phyloP scores from a whole-genome alignment of 2,888 invertebrate species.

The Lithophane leautieri region DNA sequence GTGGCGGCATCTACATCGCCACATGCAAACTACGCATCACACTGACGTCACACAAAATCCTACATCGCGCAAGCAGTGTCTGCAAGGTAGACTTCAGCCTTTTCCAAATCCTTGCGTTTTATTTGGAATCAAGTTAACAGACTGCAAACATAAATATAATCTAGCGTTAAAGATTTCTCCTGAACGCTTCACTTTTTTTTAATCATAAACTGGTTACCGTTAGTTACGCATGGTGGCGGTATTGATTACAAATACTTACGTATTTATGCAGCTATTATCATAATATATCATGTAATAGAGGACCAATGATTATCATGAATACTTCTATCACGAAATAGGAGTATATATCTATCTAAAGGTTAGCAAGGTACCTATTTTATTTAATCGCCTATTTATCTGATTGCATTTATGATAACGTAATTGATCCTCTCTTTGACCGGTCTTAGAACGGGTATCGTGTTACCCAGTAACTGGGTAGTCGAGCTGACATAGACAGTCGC shows the following conservation, averaged over 20 bases:
- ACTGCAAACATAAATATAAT: background rate
- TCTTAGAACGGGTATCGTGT: background rate
- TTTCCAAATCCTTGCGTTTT: background rate
- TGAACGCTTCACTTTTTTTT: slow-evolving; percentile 20
- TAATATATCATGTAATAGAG: slow-evolving; percentile 11
- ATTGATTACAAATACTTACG: slow-evolving; percentile 7
- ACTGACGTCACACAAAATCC: too few species aligned
- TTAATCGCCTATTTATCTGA: slow-evolving; percentile 5
- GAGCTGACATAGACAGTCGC: background rate
- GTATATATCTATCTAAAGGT: background rate
- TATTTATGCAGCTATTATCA: slow-evolving; percentile 25
- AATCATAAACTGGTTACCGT: slow-evolving; percentile 27
- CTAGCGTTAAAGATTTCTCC: background rate
- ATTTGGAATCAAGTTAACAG: background rate
- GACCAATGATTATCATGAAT: slow-evolving; percentile 4
- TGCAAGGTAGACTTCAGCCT: too few species aligned
- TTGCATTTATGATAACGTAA: slow-evolving; percentile 11
- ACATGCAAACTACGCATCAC: too few species aligned
- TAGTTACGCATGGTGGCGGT: slow-evolving; percentile 5
- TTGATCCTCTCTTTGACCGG: background rate
- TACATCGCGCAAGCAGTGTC: too few species aligned
- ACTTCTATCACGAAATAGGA: slow-evolving; percentile 8
- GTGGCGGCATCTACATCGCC: too few species aligned
- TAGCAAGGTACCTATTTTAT: background rate
- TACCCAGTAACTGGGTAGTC: background rate